phyloP scores from a whole-genome alignment of 64 coral and sea anemone genomes.

The Porites australiensis region DNA sequence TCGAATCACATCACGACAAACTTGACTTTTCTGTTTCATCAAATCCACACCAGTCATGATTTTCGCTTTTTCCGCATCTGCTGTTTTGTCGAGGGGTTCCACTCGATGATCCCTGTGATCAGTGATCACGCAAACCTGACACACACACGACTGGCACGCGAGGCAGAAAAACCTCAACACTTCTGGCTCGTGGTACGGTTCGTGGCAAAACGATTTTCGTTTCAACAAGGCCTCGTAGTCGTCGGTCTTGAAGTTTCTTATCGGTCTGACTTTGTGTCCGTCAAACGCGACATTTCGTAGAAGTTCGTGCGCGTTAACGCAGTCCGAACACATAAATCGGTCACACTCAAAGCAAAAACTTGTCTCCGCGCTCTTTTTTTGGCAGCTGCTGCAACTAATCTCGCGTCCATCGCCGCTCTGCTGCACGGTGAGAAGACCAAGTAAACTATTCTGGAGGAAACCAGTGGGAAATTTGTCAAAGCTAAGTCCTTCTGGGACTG shows the following conservation, averaged over 20 bases:
- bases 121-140: slow-evolving; percentile 15
- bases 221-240: not conserved
- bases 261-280: slow-evolving; percentile 12
- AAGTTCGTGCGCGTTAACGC: not conserved
- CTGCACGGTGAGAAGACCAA: not conserved
- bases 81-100: slow-evolving; percentile 3
- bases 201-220: slow-evolving; percentile 9
- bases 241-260: not conserved
- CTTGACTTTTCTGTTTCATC: not conserved
- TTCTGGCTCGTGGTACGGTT: slow-evolving; percentile 9
- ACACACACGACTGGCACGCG: not conserved
- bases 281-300: not conserved
- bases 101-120: slow-evolving; percentile 10
- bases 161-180: slow-evolving; percentile 16
- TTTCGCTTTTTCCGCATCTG: not conserved
- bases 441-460: slow-evolving; percentile 50
- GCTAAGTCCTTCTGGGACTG: not conserved
- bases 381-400: not conserved
- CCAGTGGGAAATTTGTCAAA: slow-evolving; percentile 41
- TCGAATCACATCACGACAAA: not conserved
- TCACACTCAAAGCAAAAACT: slow-evolving; percentile 32
- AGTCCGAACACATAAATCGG: slow-evolving; percentile 12
- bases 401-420: not conserved
- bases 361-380: not conserved
- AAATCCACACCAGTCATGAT: not conserved